Conservation (phyloP, 2,888 invertebrate genomes). For the Arrhopalites spinosus region DNA sequence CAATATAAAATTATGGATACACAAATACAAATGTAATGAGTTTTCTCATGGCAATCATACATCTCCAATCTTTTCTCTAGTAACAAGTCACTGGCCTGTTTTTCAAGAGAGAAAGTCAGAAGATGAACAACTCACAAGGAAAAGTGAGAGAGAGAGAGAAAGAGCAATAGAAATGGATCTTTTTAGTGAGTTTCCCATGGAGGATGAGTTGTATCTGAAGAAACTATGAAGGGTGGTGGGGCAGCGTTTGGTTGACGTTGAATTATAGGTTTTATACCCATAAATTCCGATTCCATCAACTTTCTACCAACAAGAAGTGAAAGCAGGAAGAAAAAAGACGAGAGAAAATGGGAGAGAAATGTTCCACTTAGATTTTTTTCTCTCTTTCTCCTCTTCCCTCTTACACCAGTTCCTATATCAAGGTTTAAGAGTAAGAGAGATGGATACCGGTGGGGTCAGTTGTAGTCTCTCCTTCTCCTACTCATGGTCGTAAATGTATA, state of each 20-base stretch:
- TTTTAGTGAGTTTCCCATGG: no score
- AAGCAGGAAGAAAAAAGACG: background rate
- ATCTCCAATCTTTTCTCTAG: no score
- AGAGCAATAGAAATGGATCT: background rate
- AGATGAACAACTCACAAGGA: background rate
- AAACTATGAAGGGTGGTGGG: background rate
- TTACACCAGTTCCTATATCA: background rate
- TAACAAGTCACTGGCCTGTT: no score
- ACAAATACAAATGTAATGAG: no score
- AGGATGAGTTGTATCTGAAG: no score
- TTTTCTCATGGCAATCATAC: no score
- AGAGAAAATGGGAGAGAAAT: constrained; percentile 2
- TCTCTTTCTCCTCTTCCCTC: background rate
- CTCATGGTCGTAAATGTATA: no score
- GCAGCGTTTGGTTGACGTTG: constrained; percentile 42
- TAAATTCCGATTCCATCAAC: constrained; percentile 48
- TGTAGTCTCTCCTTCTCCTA: background rate
- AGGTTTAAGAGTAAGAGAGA: constrained; percentile 7
- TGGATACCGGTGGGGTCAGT: background rate
- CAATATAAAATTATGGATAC: no score
- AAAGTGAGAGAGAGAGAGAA: background rate
- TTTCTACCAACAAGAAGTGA: constrained; percentile 10
- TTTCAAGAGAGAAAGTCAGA: no score
- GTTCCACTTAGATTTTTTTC: constrained; percentile 11
- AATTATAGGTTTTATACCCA: constrained; percentile 48